Evolutionary conservation across 2,113 vertebrate genomes (phyloP).

Genomic region (Syrmaticus mikado): DNA sequence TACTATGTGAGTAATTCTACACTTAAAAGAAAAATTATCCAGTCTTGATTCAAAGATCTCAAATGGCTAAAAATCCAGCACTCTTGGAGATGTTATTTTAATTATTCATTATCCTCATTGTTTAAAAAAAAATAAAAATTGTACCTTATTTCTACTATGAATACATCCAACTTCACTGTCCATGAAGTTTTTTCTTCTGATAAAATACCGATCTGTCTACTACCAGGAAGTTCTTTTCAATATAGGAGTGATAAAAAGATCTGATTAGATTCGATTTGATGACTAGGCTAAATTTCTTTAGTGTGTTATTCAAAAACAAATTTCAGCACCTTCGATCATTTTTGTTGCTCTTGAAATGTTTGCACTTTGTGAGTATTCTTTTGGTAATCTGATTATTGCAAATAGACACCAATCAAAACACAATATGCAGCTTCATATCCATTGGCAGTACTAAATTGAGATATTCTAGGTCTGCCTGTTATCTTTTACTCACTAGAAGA

Average conservation of each 20-base stretch:
- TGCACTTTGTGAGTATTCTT: not conserved
- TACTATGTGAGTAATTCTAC: not conserved
- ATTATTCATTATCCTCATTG: not conserved
- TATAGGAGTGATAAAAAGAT: not conserved
- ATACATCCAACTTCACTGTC: not conserved
- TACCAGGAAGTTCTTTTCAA: not conserved
- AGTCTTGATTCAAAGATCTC: not conserved
- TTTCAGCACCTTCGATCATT: not conserved
- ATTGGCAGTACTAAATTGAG: not conserved
- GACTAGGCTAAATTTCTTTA: not conserved
- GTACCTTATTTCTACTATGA: not conserved
- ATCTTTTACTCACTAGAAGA: not conserved
- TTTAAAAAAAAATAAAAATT: not conserved
- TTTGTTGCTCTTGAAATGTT: not conserved
- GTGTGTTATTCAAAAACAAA: not conserved
- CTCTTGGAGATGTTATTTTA: not conserved
- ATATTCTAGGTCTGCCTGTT: not conserved
- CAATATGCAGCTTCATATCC: accelerated
- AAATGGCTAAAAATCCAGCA: not conserved
- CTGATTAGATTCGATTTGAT: not conserved
- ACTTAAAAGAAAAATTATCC: not conserved
- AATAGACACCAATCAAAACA: not conserved
- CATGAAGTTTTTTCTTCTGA: not conserved
- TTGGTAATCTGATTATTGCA: not conserved
- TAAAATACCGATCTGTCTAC: not conserved